Percentiles rank a stretch among this genome's conserved stretches.
These are phyloP conservation scores for Drosophila putrida DNA, from an alignment of 2,888 invertebrate species.

Conservation along the genomic window DNA sequence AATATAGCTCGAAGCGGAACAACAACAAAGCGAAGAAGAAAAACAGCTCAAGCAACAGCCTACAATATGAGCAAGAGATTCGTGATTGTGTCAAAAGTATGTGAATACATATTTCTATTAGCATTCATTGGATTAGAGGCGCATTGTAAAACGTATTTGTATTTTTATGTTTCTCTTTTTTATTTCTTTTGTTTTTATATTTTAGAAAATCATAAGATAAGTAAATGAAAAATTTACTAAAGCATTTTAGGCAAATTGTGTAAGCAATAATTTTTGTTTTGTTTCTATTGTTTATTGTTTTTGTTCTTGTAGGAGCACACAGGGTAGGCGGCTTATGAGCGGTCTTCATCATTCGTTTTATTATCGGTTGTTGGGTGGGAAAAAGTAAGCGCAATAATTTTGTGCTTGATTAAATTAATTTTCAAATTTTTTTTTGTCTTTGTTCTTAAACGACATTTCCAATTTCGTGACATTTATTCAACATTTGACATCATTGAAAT, in stretches of 20 bases:
- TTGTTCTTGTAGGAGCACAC: constrained; percentile 82
- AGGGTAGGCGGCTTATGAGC: constrained; percentile 85
- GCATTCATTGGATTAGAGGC: constrained; percentile 58
- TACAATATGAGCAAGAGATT: constrained; percentile 69
- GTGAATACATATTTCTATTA: constrained; percentile 44
- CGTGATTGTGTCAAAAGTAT: constrained; percentile 45
- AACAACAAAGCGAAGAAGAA: constrained; percentile 78
- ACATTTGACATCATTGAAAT: constrained; percentile 15
- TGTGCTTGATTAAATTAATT: constrained; percentile 36
- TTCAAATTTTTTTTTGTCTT: background rate
- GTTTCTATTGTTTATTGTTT: constrained; percentile 34
- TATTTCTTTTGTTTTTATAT: constrained; percentile 16
- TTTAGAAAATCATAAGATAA: constrained; percentile 3
- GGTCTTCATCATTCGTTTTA: constrained; percentile 83
- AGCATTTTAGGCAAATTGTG: constrained; percentile 61
- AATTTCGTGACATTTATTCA: constrained; percentile 71
- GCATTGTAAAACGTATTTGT: constrained; percentile 55
- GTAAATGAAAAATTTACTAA: constrained; percentile 11
- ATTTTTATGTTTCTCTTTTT: constrained; percentile 14
- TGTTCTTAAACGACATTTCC: constrained; percentile 66
- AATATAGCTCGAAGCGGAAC: constrained; percentile 65
- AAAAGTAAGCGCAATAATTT: constrained; percentile 60
- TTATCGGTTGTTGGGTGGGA: constrained; percentile 61
- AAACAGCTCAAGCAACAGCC: constrained; percentile 81
- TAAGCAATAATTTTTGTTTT: constrained; percentile 26